Percentiles rank a stretch among this genome's conserved stretches.
These are phyloP conservation scores for Neodiprion lecontei DNA, from an alignment of 1,140 invertebrate genomes.

Conservation along the genomic window DNA sequence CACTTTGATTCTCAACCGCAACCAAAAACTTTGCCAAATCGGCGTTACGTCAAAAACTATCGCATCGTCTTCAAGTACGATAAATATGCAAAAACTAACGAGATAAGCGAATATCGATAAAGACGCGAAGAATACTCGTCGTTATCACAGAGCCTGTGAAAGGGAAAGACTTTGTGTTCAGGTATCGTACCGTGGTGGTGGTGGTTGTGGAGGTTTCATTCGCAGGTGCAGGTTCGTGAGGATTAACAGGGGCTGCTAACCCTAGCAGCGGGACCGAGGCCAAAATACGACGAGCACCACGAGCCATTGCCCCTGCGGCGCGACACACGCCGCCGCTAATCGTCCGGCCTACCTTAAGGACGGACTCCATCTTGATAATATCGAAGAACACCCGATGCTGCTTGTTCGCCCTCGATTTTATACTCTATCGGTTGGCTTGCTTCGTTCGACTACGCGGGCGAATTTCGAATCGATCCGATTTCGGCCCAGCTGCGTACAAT, in stretches of 20 bases:
- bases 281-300: conserved; percentile 51
- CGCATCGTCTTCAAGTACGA: neutral
- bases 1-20: neutral
- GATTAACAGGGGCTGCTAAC: conserved; percentile 23
- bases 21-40: neutral
- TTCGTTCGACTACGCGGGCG: too few relatives aligned
- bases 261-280: conserved; percentile 52
- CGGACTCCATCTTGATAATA: conserved; percentile 48
- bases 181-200: conserved; percentile 26
- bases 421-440: too few relatives aligned
- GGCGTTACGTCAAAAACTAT: neutral
- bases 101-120: neutral
- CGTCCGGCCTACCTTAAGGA: conserved; percentile 52
- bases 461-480: too few relatives aligned
- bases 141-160: neutral
- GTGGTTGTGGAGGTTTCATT: neutral
- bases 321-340: conserved; percentile 50
- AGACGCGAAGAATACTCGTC: neutral
- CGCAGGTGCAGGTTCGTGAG: conserved; percentile 10
- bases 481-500: too few relatives aligned
- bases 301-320: conserved; percentile 47
- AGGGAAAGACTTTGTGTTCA: too few relatives aligned
- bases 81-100: neutral
- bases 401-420: too few relatives aligned
- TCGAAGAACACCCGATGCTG: too few relatives aligned